Base-by-base conservation (phyloP, 2,888 invertebrate genomes). In the Lottia gigantea region DNA sequence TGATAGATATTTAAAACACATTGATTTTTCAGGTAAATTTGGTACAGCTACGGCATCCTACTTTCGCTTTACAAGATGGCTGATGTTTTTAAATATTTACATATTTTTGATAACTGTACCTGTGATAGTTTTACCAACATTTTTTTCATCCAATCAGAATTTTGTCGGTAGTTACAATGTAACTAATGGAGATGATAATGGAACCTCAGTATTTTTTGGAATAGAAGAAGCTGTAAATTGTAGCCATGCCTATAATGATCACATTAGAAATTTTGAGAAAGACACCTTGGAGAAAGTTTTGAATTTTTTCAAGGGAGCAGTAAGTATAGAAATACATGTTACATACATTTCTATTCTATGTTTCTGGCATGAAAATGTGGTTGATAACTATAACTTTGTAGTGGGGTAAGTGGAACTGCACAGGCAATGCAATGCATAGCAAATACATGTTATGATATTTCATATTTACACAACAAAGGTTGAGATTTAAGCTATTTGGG, bases 1-100 rank as follows among this genome's bases (percentile, higher is more conserved):
- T n/a, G n/a, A n/a, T n/a, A n/a, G 31, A 31, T 31, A 4, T 31
- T 31, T 2, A 31, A 31, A 31, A 31, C 31, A 23, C 61, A 46
- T 73, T 49, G 46, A 40, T 71, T 67, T 76, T 78, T 0, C 76
- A 87, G 87, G 87, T 64, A 79, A 78, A 40, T 87, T 83, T 80
- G 87, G 87, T n/a, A 82, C 80, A 31, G 81, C 83, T 8, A 95
- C 87, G 26, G 82, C 85, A 71, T 86, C 89, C 0, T 95, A 94
- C 87, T 96, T 96, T 86, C 90, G 94, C 6, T 95, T 96, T 83
- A 91, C 95, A 46, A 92, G 95, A 82, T 95, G 95, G 95, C 90
- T 96, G 1, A 91, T 96, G 82, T 92, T 94, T 84, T 89, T 96
- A 66, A 96, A 96, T 89, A 82, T 95, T 46, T 88, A 91, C 71